phyloP scores from a whole-genome alignment of 2,113 vertebrate species.

The Lasiurus cinereus region DNA sequence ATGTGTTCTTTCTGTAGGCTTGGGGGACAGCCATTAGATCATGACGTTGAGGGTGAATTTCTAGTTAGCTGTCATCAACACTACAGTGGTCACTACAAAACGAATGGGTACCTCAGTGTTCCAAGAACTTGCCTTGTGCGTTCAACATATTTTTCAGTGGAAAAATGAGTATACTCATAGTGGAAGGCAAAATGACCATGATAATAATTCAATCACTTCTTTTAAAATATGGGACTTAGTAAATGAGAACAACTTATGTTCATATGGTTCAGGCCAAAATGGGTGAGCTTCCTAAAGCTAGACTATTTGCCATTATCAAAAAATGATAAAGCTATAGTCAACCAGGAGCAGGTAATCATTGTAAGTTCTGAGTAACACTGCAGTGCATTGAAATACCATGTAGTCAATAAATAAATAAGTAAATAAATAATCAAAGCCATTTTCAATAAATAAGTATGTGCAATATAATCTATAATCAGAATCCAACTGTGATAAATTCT shows the following conservation, averaged over 20 bases:
- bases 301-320: constrained; percentile 52
- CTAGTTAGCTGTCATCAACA: constrained; percentile 62
- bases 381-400: background rate
- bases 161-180: constrained; percentile 55
- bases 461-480: background rate
- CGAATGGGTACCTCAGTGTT: constrained; percentile 45
- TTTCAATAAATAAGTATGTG: background rate
- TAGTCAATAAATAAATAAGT: background rate
- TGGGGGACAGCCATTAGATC: constrained; percentile 60
- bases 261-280: constrained; percentile 58
- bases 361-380: background rate
- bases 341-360: background rate
- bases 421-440: background rate
- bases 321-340: constrained; percentile 1
- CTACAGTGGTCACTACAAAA: constrained; percentile 61
- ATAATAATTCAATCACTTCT: constrained; percentile 64
- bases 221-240: constrained; percentile 58
- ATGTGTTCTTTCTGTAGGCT: constrained; percentile 68
- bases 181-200: constrained; percentile 62
- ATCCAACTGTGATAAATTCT: constrained; percentile 28
- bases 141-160: constrained; percentile 43
- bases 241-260: constrained; percentile 53
- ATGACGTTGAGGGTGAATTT: constrained; percentile 61
- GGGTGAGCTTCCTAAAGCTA: constrained; percentile 30
- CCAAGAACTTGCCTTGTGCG: constrained; percentile 29